Percentiles rank a stretch among this genome's conserved stretches.
phyloP scores from a whole-genome alignment of 2,888 invertebrate genomes.

The Bembecia ichneumoniformis region DNA sequence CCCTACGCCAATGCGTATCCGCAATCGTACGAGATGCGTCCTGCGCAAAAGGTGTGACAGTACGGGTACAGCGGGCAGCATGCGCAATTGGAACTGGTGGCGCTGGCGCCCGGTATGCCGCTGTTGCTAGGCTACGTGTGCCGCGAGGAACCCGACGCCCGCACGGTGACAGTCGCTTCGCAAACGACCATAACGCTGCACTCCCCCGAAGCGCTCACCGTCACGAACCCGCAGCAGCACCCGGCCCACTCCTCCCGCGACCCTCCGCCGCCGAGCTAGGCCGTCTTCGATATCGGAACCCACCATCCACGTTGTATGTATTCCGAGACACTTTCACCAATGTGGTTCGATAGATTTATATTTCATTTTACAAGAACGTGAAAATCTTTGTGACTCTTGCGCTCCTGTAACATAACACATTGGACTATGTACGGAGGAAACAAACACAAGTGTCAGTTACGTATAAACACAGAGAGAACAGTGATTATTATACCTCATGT shows the following conservation, averaged over 20 bases:
- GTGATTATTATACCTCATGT: too few species aligned
- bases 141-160: conserved; percentile 25
- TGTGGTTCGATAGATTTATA: too few species aligned
- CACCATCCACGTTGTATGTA: too few species aligned
- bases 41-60: conserved; percentile 77
- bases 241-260: not conserved
- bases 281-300: too few species aligned
- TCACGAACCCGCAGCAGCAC: conserved; percentile 8
- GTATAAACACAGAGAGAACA: too few species aligned
- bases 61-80: conserved; percentile 40
- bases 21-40: conserved; percentile 82
- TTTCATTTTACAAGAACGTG: too few species aligned
- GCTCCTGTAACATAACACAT: too few species aligned
- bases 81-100: conserved; percentile 41
- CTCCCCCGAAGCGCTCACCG: conserved; percentile 45
- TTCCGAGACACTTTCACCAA: too few species aligned
- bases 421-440: too few species aligned
- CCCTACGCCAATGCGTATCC: conserved; percentile 83
- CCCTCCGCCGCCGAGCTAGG: too few species aligned
- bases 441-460: too few species aligned
- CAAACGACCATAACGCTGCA: conserved; percentile 61
- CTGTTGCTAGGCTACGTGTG: conserved; percentile 55
- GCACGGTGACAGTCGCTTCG: conserved; percentile 41
- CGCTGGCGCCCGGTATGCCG: conserved; percentile 52
- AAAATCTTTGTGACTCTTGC: too few species aligned